Evolutionary conservation across 1,140 invertebrate genomes (phyloP), one percentile per base, ranked within the genome.

Genomic region (Elysia chlorotica): DNA sequence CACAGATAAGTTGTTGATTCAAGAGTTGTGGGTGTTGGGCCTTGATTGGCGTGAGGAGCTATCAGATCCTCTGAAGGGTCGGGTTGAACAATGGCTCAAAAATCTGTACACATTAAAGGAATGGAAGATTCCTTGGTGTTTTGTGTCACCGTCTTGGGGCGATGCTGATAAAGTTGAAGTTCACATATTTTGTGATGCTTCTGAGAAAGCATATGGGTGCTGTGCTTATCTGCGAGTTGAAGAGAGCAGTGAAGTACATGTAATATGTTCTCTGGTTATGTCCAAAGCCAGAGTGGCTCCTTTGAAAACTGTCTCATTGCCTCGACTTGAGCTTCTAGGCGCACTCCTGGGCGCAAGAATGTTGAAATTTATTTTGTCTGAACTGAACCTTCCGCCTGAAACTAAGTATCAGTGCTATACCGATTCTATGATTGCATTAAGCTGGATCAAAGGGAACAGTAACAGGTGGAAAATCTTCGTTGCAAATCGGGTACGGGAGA

Each of bases 381-480:
- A 14, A 48, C 41, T 48, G 41, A 48, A n/a, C n/a, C 10, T 48
- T 14, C 41, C 41, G n/a, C n/a, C n/a, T n/a, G n/a, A n/a, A n/a
- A n/a, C n/a, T n/a, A n/a, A n/a, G n/a, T 48, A 48, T 48, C n/a
- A 14, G 10, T 48, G 41, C n/a, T 48, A 48, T n/a, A 48, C 41
- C n/a, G 41, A 48, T n/a, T 48, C 41, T 48, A 48, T 48, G 41
- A 48, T n/a, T 14, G 41, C 41, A 14, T n/a, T 48, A n/a, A 48
- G n/a, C 33, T 63, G 61, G 61, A 63, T 63, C 35, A 23, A 63
- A 1, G 35, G 61, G 28, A 35, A 35, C n/a, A 21, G 25, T 28
- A n/a, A 3, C 61, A 63, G n/a, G 31, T 63, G 61, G 61, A 63
- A 63, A 28, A n/a, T 35, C 61, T 30, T 63, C 35, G 61, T 63